Base-by-base conservation (phyloP, 2,888 invertebrate genomes). In the Phortica magna region DNA sequence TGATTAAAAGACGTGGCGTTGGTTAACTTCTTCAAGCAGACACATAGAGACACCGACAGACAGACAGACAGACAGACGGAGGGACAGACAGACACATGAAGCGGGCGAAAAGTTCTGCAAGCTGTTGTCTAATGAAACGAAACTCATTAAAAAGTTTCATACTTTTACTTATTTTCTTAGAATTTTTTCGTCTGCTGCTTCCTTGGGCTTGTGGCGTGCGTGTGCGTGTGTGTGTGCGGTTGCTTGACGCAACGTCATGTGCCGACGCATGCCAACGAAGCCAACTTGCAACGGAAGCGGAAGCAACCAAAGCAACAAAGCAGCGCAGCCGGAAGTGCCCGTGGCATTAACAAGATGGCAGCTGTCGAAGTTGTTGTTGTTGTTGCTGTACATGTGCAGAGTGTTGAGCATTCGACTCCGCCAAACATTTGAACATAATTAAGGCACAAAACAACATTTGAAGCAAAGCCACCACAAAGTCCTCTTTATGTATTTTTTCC, bases 61-160 rank as follows among this genome's bases (percentile, higher is more conserved):
- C 31, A 31, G 2, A 31, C 31, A 31, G 31, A 31, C 31, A 31
- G 2, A 4, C 31, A 31, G 2, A 31, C 31, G 5, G 31, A 31
- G 3, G 5, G 2, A 4, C 31, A 31, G 31, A 31, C 31, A 31
- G 31, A 31, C 2, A 17, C 7, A n/a, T 55, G 55, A 55, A n/a
- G n/a, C n/a, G 7, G 22, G 22, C 14, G 48, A 19, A 68, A 68
- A 71, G 31, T 31, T 71, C 53, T 31, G n/a, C 55, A 53, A 71
- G 55, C 55, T 71, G 70, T n/a, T 71, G 53, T 39, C 55, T 71
- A 87, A 87, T 88, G 88, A 88, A 87, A 88, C 84, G 88, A 87
- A 88, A 85, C 88, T 85, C 88, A 85, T 85, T 85, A 88, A 85
- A 88, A 88, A 87, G 81, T 85, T 85, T 79, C 2, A 48, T 12